Evolutionary conservation across 2,888 invertebrate genomes (phyloP).

Genomic region (Agonum fuliginosum): DNA sequence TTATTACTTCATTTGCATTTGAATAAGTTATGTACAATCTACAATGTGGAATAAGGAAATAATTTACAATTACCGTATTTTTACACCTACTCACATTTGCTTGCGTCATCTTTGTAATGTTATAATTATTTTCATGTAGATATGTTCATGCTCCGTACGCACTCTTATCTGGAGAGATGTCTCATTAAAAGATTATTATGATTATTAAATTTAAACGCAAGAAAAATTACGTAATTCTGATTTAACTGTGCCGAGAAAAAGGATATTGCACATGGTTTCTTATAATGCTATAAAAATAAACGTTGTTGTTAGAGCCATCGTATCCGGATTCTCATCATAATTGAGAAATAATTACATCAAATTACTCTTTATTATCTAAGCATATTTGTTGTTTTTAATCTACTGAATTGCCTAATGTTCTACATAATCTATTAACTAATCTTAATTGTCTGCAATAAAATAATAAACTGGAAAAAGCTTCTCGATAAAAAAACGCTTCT

Average conservation of each 20-base stretch:
- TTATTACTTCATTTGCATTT: constrained; percentile 49
- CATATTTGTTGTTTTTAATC: background rate
- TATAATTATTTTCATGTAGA: constrained; percentile 48
- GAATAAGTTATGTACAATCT: constrained; percentile 39
- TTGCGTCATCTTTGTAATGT: constrained; percentile 50
- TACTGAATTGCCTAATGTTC: background rate
- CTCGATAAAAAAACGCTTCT: background rate
- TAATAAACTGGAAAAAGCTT: background rate
- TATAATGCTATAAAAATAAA: constrained; percentile 24
- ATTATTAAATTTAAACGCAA: constrained; percentile 25
- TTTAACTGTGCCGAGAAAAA: constrained; percentile 3
- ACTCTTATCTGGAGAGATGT: constrained; percentile 37
- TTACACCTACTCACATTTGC: constrained; percentile 46
- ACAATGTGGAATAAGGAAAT: constrained; percentile 51
- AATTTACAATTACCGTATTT: constrained; percentile 50
- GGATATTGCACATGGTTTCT: constrained; percentile 37
- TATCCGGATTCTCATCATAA: constrained; percentile 37
- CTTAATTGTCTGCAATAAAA: no score
- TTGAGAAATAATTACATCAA: constrained; percentile 36
- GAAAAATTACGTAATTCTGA: constrained; percentile 15
- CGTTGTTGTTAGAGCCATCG: background rate
- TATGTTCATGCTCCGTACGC: constrained; percentile 13
- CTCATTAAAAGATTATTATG: constrained; percentile 43
- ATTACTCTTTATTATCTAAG: constrained; percentile 21
- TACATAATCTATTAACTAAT: no score